These are phyloP conservation scores for Macrotis lagotis DNA, from an alignment of 2,113 vertebrate genomes.

Conservation along the genomic window DNA sequence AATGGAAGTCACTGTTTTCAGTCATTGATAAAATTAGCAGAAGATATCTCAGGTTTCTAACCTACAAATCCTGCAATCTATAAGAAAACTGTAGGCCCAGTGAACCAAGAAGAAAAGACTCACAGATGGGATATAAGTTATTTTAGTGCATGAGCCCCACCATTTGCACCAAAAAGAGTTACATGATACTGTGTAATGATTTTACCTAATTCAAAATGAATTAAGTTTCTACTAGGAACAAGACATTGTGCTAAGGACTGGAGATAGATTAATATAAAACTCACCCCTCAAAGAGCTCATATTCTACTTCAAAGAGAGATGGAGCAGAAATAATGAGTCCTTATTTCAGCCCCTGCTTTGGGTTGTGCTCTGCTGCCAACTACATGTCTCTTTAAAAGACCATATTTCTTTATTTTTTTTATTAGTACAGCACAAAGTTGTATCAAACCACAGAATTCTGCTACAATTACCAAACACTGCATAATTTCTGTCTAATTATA, in stretches of 20 bases:
- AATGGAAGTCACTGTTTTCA: not conserved
- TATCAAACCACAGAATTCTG: conserved; percentile 68
- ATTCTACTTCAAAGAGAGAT: not conserved
- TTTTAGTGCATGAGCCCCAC: conserved; percentile 29
- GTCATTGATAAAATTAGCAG: not conserved
- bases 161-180: conserved; percentile 18
- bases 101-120: conserved; percentile 39
- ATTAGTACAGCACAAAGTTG: conserved; percentile 67
- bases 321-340: conserved; percentile 43
- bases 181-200: not conserved
- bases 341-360: conserved; percentile 37
- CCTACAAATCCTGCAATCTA: not conserved
- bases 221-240: not conserved
- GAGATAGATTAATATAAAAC: not conserved
- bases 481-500: conserved; percentile 76
- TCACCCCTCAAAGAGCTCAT: not conserved
- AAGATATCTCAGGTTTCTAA: not conserved
- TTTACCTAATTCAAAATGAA: conserved; percentile 18
- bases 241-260: not conserved
- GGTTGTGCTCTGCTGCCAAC: conserved; percentile 45
- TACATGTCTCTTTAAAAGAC: conserved; percentile 54
- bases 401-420: conserved; percentile 64
- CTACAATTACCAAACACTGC: conserved; percentile 73
- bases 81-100: not conserved
- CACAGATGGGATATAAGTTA: not conserved